Evolutionary conservation across 2,888 invertebrate genomes (phyloP).

Genomic region (Ormyrus pomaceus): DNA sequence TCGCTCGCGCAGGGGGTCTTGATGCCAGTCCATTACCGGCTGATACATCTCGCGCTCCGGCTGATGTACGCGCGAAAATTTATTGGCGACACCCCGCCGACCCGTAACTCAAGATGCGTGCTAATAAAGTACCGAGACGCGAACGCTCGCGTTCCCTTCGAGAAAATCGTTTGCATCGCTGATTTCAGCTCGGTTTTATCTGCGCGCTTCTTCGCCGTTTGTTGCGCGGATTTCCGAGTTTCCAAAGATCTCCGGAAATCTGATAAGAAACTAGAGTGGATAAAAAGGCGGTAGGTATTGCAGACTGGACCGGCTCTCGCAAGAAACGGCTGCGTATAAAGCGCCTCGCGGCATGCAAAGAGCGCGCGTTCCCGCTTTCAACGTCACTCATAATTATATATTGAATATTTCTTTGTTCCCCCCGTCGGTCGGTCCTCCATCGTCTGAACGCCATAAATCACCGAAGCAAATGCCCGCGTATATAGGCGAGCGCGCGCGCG

Average conservation of each 20-base stretch:
- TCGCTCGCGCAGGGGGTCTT: neutral
- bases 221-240: neutral
- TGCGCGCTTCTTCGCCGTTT: neutral
- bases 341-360: constrained; percentile 16
- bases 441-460: constrained; percentile 29
- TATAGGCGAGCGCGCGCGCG: too few relatives aligned
- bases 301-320: neutral
- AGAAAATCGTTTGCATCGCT: constrained; percentile 20
- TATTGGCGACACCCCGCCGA: constrained; percentile 37
- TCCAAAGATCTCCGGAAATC: neutral
- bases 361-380: constrained; percentile 11
- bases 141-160: neutral
- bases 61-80: constrained; percentile 27
- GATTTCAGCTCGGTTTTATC: constrained; percentile 4
- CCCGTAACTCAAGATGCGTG: constrained; percentile 41
- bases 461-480: constrained; percentile 4
- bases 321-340: neutral
- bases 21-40: constrained; percentile 30
- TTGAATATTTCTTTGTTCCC: constrained; percentile 37
- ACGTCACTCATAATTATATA: constrained; percentile 37
- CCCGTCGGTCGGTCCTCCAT: neutral
- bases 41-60: constrained; percentile 34
- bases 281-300: neutral
- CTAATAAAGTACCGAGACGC: constrained; percentile 44
- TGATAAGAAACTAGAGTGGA: constrained; percentile 19